A percentile compares a stretch with the other conserved stretches of the same genome.
These are phyloP conservation scores for Danaus chrysippus DNA, from an alignment of 2,888 invertebrate species.

Conservation along the genomic window DNA sequence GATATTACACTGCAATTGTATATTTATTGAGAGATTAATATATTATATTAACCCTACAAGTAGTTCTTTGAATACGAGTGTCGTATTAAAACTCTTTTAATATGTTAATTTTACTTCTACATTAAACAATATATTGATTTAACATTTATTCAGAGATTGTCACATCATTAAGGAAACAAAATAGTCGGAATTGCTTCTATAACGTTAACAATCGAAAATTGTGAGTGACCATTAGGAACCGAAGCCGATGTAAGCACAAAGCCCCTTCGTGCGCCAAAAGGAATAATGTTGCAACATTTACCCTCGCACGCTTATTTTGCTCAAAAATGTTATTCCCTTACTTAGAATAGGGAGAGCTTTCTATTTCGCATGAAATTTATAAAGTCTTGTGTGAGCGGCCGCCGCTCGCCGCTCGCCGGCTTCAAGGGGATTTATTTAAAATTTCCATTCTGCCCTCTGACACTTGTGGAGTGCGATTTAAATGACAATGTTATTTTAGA, in stretches of 20 bases:
- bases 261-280: constrained; percentile 38
- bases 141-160: background rate
- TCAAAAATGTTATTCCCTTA: constrained; percentile 6
- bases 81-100: no score
- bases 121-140: no score
- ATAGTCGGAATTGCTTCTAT: constrained; percentile 35
- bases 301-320: constrained; percentile 1
- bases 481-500: constrained; percentile 43
- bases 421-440: constrained; percentile 62
- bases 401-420: constrained; percentile 39
- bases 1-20: background rate
- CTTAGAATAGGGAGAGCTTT: constrained; percentile 4
- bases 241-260: constrained; percentile 50
- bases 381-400: background rate
- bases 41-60: background rate
- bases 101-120: no score
- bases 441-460: constrained; percentile 56
- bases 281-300: constrained; percentile 38
- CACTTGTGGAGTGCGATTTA: constrained; percentile 46
- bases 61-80: no score
- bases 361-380: constrained; percentile 11
- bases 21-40: background rate
- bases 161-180: constrained; percentile 23
- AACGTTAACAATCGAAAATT: constrained; percentile 54
- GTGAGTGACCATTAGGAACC: constrained; percentile 46